Conservation (phyloP, 2,797 vertebrate genomes). For the Peromyscus melanophrys region DNA sequence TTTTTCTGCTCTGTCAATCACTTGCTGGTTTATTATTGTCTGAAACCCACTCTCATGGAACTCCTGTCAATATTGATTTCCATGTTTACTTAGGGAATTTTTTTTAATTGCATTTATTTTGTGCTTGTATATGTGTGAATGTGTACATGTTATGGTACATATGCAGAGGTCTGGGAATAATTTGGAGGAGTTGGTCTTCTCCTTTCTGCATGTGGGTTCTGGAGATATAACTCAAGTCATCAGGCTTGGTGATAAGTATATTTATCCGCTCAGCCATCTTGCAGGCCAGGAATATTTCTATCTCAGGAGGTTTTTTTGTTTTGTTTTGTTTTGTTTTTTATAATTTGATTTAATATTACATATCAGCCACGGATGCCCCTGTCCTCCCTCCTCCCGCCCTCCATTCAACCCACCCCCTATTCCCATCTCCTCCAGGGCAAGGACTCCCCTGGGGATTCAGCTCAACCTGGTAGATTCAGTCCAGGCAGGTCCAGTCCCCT, state of each 20-base stretch:
- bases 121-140: background rate
- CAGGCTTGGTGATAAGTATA: background rate
- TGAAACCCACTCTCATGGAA: constrained; percentile 29
- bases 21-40: constrained; percentile 37
- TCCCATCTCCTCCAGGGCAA: too few relatives aligned
- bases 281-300: background rate
- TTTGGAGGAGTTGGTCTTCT: background rate
- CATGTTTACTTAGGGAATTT: constrained; percentile 55
- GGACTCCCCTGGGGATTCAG: too few relatives aligned
- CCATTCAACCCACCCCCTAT: too few relatives aligned
- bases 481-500: too few relatives aligned
- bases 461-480: too few relatives aligned
- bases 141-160: background rate
- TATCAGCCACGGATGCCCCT: too few relatives aligned
- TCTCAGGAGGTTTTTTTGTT: background rate
- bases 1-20: constrained; percentile 6
- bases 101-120: background rate
- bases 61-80: background rate
- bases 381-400: too few relatives aligned
- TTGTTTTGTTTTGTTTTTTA: too few relatives aligned
- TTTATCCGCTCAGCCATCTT: background rate
- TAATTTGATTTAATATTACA: too few relatives aligned
- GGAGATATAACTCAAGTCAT: background rate
- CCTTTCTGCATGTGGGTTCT: background rate
- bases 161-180: background rate